These are phyloP conservation scores for Pholis gunnellus DNA, from an alignment of 2,113 vertebrate species.

Conservation along the genomic window DNA sequence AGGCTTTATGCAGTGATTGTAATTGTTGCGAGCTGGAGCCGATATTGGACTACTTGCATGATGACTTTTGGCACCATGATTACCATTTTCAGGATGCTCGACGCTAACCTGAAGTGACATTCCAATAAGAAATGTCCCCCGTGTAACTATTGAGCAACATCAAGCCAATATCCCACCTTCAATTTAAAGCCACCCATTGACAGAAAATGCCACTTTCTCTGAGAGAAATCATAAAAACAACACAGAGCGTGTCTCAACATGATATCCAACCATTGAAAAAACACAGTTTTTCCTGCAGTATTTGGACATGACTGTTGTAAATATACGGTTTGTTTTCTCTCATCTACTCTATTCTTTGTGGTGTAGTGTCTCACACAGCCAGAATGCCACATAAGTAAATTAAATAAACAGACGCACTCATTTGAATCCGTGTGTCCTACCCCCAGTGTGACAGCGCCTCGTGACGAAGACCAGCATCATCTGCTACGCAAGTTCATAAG, in stretches of 20 bases:
- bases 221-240: not conserved
- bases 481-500: not conserved
- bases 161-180: slow-evolving; percentile 4
- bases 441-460: not conserved
- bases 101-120: slow-evolving; percentile 48
- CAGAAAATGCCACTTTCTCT: not conserved
- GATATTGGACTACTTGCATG: slow-evolving; percentile 39
- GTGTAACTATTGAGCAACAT: not conserved
- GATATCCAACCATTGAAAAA: not conserved
- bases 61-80: slow-evolving; percentile 52
- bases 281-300: not conserved
- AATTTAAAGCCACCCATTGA: slow-evolving; percentile 17
- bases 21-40: slow-evolving; percentile 8
- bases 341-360: not conserved
- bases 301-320: not conserved
- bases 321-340: not conserved
- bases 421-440: not conserved
- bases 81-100: slow-evolving; percentile 28
- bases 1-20: slow-evolving; percentile 15
- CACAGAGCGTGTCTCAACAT: not conserved
- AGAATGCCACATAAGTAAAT: not conserved
- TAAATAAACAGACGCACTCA: not conserved
- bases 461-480: slow-evolving; percentile 11
- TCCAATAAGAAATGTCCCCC: slow-evolving; percentile 51
- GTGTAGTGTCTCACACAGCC: not conserved